Conservation (phyloP, 2,113 vertebrate genomes). For the Syngnathus floridae region DNA sequence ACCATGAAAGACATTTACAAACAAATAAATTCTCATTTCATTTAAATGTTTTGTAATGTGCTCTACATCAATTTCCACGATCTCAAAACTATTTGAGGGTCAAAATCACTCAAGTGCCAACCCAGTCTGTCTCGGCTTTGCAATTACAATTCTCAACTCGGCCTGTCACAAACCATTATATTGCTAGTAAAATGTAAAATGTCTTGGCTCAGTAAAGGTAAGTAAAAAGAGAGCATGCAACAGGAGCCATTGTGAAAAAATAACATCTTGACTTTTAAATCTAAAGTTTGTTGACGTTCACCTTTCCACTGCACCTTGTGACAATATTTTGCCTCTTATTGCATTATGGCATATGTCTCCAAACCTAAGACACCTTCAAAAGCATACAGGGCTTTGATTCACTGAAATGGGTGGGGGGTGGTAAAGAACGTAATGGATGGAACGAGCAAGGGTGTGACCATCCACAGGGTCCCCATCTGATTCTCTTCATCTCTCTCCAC, state of each 20-base stretch:
- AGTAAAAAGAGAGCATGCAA: not conserved
- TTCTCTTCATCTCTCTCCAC: conserved; percentile 61
- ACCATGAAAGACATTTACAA: not conserved
- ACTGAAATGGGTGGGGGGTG: not conserved
- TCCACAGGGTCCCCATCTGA: conserved; percentile 48
- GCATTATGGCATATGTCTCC: not conserved
- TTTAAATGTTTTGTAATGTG: not conserved
- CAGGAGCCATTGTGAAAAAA: conserved; percentile 4
- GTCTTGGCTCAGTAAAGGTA: no score
- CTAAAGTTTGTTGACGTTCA: not conserved
- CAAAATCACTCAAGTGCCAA: not conserved
- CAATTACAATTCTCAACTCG: no score
- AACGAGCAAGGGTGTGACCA: conserved; percentile 43
- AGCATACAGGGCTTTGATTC: conserved; percentile 16
- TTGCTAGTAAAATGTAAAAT: not conserved
- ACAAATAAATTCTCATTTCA: not conserved
- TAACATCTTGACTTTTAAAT: not conserved
- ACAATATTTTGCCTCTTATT: not conserved
- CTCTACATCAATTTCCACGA: not conserved
- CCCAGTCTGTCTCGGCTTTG: no score
- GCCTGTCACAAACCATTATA: no score
- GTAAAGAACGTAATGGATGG: conserved; percentile 16
- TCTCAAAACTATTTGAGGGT: not conserved
- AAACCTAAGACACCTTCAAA: conserved; percentile 1
- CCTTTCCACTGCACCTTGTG: not conserved